Conservation (phyloP, 2,113 vertebrate genomes). For the Albula goreensis region DNA sequence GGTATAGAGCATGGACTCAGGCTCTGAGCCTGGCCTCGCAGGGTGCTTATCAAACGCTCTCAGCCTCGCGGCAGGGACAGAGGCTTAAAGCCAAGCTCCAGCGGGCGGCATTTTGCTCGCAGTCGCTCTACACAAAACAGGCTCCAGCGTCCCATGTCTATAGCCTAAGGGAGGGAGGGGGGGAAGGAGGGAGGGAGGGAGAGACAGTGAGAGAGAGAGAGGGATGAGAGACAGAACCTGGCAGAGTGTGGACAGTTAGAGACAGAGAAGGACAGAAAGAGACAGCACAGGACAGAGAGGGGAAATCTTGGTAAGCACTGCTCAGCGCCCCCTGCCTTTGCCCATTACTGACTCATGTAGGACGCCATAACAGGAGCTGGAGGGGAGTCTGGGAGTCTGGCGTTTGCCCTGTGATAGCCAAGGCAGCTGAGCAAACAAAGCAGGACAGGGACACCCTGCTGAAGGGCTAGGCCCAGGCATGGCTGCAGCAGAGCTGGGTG, state of each 20-base stretch:
- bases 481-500: neutral
- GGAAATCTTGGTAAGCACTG: constrained; percentile 51
- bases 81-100: neutral
- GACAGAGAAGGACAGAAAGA: constrained; percentile 48
- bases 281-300: neutral
- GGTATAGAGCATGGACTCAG: neutral
- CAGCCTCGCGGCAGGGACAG: neutral
- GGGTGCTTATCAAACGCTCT: constrained; percentile 6
- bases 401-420: constrained; percentile 35
- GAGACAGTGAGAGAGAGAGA: neutral
- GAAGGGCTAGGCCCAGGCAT: neutral
- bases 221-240: neutral
- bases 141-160: neutral
- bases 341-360: constrained; percentile 53
- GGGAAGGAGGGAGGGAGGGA: neutral
- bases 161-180: constrained; percentile 53
- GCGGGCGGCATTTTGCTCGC: neutral
- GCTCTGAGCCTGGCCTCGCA: neutral
- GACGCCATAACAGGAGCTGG: constrained; percentile 15
- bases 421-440: neutral
- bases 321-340: constrained; percentile 41
- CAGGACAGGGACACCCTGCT: neutral
- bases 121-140: neutral
- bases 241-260: constrained; percentile 18
- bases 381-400: constrained; percentile 32